phyloP scores from a whole-genome alignment of 2,888 invertebrate species.

The Ecliptopera silaceata region DNA sequence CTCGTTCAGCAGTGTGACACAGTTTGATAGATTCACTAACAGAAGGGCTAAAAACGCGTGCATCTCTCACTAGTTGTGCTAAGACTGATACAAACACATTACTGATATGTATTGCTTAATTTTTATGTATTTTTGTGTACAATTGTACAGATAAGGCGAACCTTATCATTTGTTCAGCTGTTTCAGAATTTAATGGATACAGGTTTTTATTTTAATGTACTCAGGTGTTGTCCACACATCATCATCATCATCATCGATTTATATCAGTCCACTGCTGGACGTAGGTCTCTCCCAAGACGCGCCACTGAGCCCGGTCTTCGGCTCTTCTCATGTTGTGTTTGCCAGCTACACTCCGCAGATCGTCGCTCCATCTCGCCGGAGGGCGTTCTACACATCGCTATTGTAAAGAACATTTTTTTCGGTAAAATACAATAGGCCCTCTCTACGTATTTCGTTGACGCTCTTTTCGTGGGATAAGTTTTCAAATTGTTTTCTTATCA shows the following conservation, averaged over 20 bases:
- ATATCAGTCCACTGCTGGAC: too few relatives aligned
- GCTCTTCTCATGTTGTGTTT: too few relatives aligned
- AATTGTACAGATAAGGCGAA: conserved; percentile 11
- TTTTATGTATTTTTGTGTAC: conserved; percentile 22
- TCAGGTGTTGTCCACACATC: too few relatives aligned
- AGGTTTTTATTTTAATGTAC: background rate
- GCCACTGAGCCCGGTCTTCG: too few relatives aligned
- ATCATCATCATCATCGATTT: too few relatives aligned
- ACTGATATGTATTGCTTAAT: conserved; percentile 19
- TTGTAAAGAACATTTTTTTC: too few relatives aligned
- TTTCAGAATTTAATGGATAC: conserved; percentile 4
- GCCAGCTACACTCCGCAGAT: too few relatives aligned
- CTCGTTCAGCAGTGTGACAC: conserved; percentile 21
- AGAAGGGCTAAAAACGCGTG: conserved; percentile 26
- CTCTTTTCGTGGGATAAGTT: background rate
- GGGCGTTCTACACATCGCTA: too few relatives aligned
- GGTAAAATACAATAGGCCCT: too few relatives aligned
- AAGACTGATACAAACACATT: conserved; percentile 28
- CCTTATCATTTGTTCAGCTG: conserved; percentile 18
- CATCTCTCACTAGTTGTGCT: conserved; percentile 29
- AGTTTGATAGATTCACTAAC: conserved; percentile 9
- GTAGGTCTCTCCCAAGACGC: too few relatives aligned
- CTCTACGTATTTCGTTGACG: background rate
- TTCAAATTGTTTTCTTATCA: background rate
- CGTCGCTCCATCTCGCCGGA: too few relatives aligned